Evolutionary conservation across 2,113 vertebrate genomes (phyloP), one percentile per base, ranked within the genome.

Genomic region (Megatriorchis doriae): DNA sequence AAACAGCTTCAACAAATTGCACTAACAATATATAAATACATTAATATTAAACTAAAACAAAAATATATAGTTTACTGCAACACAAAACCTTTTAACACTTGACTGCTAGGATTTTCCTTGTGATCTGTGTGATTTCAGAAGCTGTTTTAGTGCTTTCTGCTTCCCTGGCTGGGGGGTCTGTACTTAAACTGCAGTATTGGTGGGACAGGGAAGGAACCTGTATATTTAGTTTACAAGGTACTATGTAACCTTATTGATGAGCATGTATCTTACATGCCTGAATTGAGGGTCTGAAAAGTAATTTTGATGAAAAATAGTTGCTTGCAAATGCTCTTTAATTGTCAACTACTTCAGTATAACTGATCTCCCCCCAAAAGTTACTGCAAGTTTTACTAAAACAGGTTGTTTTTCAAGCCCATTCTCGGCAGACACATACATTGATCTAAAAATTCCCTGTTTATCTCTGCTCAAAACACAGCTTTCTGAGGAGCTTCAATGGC

Each of bases 21-120:
- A 11, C 93, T 85, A 91, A 89, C 86, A 89, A 87, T 84, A 25
- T 90, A 87, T 79, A 97, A 94, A 96, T 95, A 87, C 61, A 65
- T 63, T 91, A 90, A 68, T 84, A 92, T 90, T 86, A 94, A 94
- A 73, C 52, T 86, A 83, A 94, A 93, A 55, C 81, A 86, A 63
- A 88, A 88, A 86, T 19, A 9, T 4, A 10, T 40, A 6, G 50
- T 72, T 91, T 85, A 27, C 55, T 38, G 48, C 77, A 71, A 47
- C 59, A 50, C 43, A 55, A 78, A 86, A 45, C 83, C 81, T 79
- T 81, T 68, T 85, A 67, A 34, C 71, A 9, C 11, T 1, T 1
- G 10, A n/a, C 67, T 85, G 53, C 10, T 21, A 32, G 80, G 80
- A 81, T 91, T 94, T 86, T 74, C 59, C 80, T 66, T 32, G 18